Conservation (phyloP, 2,113 vertebrate species). For the Antennarius striatus region DNA sequence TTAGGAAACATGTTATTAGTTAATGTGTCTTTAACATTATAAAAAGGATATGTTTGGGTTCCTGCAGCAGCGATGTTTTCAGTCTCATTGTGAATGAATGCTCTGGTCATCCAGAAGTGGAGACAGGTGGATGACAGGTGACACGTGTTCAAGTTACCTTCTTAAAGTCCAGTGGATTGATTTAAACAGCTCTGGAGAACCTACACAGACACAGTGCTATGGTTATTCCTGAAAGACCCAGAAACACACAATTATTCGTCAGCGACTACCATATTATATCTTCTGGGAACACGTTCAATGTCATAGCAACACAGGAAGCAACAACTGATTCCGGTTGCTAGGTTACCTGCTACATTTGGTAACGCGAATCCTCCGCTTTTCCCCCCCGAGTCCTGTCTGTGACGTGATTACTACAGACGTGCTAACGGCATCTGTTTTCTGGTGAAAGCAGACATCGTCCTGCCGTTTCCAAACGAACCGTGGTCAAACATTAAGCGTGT, state of each 20-base stretch:
- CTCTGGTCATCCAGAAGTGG: slow-evolving; percentile 6
- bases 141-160: too few species aligned
- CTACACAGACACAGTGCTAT: background rate
- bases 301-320: background rate
- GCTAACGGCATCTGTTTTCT: slow-evolving; percentile 34
- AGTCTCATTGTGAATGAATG: slow-evolving; percentile 83
- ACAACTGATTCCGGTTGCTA: slow-evolving; percentile 72
- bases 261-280: background rate
- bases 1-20: background rate
- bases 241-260: background rate
- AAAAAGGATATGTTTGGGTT: slow-evolving; percentile 99
- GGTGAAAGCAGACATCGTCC: slow-evolving; percentile 12
- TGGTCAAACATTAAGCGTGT: background rate
- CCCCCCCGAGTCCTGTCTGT: slow-evolving; percentile 13
- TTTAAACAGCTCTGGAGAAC: too few species aligned
- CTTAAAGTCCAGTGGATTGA: too few species aligned
- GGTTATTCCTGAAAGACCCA: background rate
- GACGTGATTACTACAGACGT: background rate
- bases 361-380: slow-evolving; percentile 41
- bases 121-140: too few species aligned
- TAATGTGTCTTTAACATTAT: too few species aligned
- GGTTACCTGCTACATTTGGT: slow-evolving; percentile 61
- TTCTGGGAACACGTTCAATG: background rate
- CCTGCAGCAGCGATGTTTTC: slow-evolving; percentile 91
- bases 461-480: background rate